Percentiles rank a stretch among this genome's conserved stretches.
phyloP scores from a whole-genome alignment of 2,888 invertebrate genomes.

The Mythimna pallens region DNA sequence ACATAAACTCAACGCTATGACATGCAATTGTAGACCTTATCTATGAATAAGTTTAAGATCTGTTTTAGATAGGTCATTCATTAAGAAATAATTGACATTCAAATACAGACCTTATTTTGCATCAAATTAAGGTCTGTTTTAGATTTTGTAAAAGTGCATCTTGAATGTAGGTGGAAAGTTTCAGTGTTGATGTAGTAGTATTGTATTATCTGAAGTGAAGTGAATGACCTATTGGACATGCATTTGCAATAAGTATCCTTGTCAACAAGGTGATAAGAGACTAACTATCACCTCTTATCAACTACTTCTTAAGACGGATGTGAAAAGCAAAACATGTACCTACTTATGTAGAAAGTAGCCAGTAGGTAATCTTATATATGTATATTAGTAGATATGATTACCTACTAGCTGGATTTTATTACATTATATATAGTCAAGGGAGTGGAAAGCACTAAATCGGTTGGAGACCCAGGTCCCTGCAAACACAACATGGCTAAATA shows the following conservation, averaged over 20 bases:
- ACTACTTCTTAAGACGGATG: not conserved
- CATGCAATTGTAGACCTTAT: conserved; percentile 12
- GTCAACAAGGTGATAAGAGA: conserved; percentile 32
- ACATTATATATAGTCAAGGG: too few species aligned
- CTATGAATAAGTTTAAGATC: not conserved
- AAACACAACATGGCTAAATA: too few species aligned
- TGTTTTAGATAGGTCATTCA: not conserved
- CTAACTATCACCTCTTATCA: not conserved
- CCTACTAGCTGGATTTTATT: too few species aligned
- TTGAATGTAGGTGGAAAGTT: conserved; percentile 31
- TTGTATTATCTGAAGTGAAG: conserved; percentile 43
- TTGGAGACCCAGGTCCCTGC: too few species aligned
- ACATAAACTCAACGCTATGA: conserved; percentile 1
- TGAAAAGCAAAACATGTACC: not conserved
- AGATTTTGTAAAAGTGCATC: not conserved
- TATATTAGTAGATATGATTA: too few species aligned
- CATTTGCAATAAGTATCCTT: conserved; percentile 38
- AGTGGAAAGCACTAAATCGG: too few species aligned
- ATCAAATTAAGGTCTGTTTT: not conserved
- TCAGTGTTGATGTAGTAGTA: conserved; percentile 31
- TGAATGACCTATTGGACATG: conserved; percentile 37
- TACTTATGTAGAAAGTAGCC: too few species aligned
- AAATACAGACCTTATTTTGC: not conserved
- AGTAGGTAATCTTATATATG: too few species aligned
- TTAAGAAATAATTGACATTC: not conserved